A percentile compares a stretch with the other conserved stretches of the same genome.
Conservation (phyloP, 2,888 invertebrate species). For the Cryptocheilus praepositus region DNA sequence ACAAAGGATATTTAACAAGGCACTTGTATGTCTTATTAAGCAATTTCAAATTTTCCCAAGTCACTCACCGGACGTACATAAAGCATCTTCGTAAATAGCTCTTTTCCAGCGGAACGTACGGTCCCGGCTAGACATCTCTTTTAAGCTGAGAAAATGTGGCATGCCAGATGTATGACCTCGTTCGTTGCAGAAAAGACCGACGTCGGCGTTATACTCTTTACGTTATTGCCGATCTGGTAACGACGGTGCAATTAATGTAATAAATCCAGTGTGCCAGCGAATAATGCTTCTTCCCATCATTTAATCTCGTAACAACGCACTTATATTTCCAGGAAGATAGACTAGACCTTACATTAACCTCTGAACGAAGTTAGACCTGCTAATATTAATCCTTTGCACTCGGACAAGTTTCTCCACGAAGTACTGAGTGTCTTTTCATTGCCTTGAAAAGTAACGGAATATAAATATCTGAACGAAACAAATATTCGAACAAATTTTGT, state of each 20-base stretch:
- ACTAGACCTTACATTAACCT: too few species aligned
- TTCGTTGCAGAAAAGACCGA: neutral
- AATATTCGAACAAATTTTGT: too few species aligned
- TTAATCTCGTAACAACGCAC: too few species aligned
- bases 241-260: neutral
- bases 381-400: too few species aligned
- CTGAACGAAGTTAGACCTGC: too few species aligned
- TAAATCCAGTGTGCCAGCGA: too few species aligned
- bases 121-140: slow-evolving; percentile 7
- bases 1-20: neutral
- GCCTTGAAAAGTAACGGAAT: too few species aligned
- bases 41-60: neutral
- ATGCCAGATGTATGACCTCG: slow-evolving; percentile 18
- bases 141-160: slow-evolving; percentile 16
- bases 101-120: slow-evolving; percentile 10
- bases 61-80: neutral
- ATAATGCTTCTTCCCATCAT: too few species aligned
- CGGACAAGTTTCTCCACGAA: too few species aligned
- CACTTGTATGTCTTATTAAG: neutral
- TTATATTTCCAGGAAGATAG: too few species aligned
- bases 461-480: too few species aligned
- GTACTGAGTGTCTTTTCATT: too few species aligned
- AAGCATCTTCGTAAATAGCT: slow-evolving; percentile 11
- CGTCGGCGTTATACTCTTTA: neutral
- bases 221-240: neutral